A percentile compares a stretch with the other conserved stretches of the same genome.
Conservation (phyloP, 1,140 invertebrate genomes). For the Leptinotarsa undecemlineata region DNA sequence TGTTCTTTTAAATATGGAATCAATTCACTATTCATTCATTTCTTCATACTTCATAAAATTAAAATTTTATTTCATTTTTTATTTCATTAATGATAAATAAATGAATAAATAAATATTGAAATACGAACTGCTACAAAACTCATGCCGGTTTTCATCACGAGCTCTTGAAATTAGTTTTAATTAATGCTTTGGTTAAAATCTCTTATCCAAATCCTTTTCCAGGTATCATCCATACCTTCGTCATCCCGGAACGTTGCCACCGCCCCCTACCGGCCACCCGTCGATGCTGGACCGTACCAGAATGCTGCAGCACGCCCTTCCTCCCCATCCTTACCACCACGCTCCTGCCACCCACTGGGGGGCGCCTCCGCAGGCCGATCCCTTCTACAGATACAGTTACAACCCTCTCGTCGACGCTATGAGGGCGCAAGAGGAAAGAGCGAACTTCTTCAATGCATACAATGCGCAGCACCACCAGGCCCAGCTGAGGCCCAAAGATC, state of each 20-base stretch:
- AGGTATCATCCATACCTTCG: conserved; percentile 54
- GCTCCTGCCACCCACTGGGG: conserved; percentile 63
- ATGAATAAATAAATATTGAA: no score
- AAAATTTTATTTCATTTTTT: no score
- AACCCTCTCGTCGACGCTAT: conserved; percentile 75
- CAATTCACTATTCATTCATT: no score
- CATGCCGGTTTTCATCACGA: no score
- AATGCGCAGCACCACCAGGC: conserved; percentile 56
- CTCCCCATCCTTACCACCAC: conserved; percentile 63
- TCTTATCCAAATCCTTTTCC: background rate
- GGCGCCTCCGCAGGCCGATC: conserved; percentile 59
- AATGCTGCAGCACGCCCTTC: conserved; percentile 56
- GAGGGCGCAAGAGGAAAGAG: conserved; percentile 71
- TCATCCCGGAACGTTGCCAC: conserved; percentile 60
- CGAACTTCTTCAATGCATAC: conserved; percentile 72
- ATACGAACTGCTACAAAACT: no score
- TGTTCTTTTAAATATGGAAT: no score
- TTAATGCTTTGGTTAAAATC: no score
- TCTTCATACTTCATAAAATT: no score
- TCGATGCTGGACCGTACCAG: conserved; percentile 57
- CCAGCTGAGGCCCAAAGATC: conserved; percentile 60
- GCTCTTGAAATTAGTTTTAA: no score
- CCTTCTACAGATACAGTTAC: conserved; percentile 70
- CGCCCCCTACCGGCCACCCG: conserved; percentile 55
- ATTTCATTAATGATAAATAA: no score